phyloP scores from a whole-genome alignment of 2,888 invertebrate species.

The Cerastoderma edule region DNA sequence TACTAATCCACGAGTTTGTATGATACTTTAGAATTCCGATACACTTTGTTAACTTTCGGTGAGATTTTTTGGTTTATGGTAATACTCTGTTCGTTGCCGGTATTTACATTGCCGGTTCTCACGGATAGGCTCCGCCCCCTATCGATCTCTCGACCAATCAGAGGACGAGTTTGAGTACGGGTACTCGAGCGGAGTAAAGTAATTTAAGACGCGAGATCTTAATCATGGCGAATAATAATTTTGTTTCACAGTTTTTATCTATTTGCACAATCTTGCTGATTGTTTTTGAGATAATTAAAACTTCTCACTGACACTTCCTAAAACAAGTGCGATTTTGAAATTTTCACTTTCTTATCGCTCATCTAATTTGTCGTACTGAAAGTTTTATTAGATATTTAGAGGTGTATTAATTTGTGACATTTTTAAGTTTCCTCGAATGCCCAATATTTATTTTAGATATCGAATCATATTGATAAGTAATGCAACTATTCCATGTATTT shows the following conservation, averaged over 20 bases:
- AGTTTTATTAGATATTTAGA: neutral
- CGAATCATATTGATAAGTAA: too few relatives aligned
- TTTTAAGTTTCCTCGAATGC: too few relatives aligned
- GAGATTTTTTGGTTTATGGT: constrained; percentile 38
- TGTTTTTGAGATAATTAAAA: constrained; percentile 24
- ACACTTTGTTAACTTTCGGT: constrained; percentile 51
- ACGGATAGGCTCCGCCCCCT: constrained; percentile 40
- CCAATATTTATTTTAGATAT: too few relatives aligned
- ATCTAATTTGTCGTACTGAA: neutral
- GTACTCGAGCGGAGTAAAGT: constrained; percentile 20
- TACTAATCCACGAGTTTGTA: constrained; percentile 14
- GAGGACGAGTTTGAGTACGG: constrained; percentile 26
- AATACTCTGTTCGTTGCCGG: constrained; percentile 36
- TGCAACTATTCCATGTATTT: too few relatives aligned
- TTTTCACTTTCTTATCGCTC: constrained; percentile 17
- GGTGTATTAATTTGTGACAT: neutral
- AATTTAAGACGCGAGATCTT: constrained; percentile 19
- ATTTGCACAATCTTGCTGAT: constrained; percentile 21
- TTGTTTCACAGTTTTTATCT: constrained; percentile 24
- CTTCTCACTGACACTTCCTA: constrained; percentile 26
- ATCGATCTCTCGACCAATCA: constrained; percentile 39
- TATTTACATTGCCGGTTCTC: constrained; percentile 59
- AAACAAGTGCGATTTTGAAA: constrained; percentile 15
- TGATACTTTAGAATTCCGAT: constrained; percentile 50
- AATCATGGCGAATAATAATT: constrained; percentile 23